phyloP scores from a whole-genome alignment of 2,113 vertebrate species.

The Oryzias celebensis region DNA sequence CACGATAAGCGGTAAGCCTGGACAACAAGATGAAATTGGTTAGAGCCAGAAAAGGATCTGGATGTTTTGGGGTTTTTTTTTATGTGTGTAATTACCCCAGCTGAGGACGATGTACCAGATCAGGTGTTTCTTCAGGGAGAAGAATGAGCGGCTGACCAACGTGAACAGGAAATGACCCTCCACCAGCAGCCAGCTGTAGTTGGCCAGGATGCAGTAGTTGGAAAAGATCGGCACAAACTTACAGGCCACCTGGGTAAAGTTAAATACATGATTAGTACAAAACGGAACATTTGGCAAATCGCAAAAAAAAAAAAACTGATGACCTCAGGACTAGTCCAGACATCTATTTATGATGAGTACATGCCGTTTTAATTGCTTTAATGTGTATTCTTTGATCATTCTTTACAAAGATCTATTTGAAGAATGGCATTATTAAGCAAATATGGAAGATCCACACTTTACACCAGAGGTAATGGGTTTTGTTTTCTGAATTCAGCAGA shows the following conservation, averaged over 20 bases:
- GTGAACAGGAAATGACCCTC: conserved; percentile 94
- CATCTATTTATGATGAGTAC: too few species aligned
- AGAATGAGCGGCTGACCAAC: conserved; percentile 87
- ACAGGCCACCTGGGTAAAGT: conserved; percentile 79
- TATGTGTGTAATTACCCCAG: conserved; percentile 83
- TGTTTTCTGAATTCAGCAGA: too few species aligned
- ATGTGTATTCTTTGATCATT: too few species aligned
- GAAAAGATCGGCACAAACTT: conserved; percentile 90
- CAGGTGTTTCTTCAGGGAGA: conserved; percentile 86
- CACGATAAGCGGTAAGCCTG: conserved; percentile 83
- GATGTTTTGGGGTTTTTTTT: background rate
- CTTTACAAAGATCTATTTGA: too few species aligned
- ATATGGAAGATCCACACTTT: too few species aligned
- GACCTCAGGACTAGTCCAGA: too few species aligned
- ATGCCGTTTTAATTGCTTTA: too few species aligned
- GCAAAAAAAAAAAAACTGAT: too few species aligned
- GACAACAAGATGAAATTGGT: conserved; percentile 7
- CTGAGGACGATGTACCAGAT: conserved; percentile 85
- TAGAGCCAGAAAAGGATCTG: background rate
- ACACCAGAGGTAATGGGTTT: too few species aligned
- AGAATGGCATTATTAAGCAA: too few species aligned
- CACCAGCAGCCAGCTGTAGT: conserved; percentile 93
- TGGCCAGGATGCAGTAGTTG: conserved; percentile 93
- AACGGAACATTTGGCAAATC: background rate
- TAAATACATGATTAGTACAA: background rate